Percentiles rank a stretch among this genome's conserved stretches.
These are phyloP conservation scores for Porites lobata DNA, from an alignment of 92 coral and sea anemone genomes.

Conservation along the genomic window DNA sequence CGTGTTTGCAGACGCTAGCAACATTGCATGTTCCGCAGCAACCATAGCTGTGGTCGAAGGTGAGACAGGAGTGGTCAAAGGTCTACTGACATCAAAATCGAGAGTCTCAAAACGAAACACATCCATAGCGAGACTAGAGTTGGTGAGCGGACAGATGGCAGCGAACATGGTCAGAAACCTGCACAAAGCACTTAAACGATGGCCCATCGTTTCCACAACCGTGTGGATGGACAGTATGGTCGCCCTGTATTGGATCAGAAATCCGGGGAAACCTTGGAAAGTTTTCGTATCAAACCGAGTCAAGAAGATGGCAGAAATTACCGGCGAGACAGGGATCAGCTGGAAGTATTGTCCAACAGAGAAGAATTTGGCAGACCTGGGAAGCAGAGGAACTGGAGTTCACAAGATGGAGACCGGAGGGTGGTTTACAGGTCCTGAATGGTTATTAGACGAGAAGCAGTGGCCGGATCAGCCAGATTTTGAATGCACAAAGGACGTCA, in stretches of 20 bases:
- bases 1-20: slow-evolving; percentile 81
- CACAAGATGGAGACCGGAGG: slow-evolving; percentile 65
- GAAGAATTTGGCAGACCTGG: slow-evolving; percentile 72
- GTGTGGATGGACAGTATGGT: slow-evolving; percentile 74
- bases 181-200: slow-evolving; percentile 46
- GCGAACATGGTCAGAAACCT: slow-evolving; percentile 67
- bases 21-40: slow-evolving; percentile 68
- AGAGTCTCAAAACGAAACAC: slow-evolving; percentile 78
- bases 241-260: slow-evolving; percentile 75
- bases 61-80: slow-evolving; percentile 55
- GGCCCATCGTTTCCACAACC: slow-evolving; percentile 56
- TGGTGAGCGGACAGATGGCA: slow-evolving; percentile 74
- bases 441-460: slow-evolving; percentile 51
- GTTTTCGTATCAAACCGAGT: slow-evolving; percentile 69
- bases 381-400: slow-evolving; percentile 70
- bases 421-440: slow-evolving; percentile 69
- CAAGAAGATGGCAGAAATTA: slow-evolving; percentile 70
- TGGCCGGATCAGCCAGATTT: slow-evolving; percentile 58
- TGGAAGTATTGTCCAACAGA: slow-evolving; percentile 49
- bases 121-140: slow-evolving; percentile 73
- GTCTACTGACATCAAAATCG: slow-evolving; percentile 76
- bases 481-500: slow-evolving; percentile 20
- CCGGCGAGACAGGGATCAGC: slow-evolving; percentile 42
- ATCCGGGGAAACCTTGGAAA: slow-evolving; percentile 73
- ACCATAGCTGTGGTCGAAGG: slow-evolving; percentile 71